A percentile compares a stretch with the other conserved stretches of the same genome.
Conservation (phyloP, 2,113 vertebrate species). For the Platysternon megacephalum region DNA sequence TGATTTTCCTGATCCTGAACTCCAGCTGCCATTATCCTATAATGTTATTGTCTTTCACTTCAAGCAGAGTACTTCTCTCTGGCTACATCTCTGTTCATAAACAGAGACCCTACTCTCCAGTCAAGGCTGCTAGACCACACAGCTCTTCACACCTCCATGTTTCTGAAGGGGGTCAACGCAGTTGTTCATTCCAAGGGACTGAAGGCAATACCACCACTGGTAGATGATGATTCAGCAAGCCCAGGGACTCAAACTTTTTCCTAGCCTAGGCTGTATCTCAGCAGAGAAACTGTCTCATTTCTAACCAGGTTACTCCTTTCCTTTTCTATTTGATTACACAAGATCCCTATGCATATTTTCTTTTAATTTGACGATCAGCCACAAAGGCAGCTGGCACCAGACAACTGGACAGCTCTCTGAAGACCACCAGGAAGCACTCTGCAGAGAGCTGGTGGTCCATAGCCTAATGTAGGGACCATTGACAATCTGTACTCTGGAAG, state of each 20-base stretch:
- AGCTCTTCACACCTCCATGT: constrained; percentile 31
- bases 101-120: background rate
- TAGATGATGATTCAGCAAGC: constrained; percentile 54
- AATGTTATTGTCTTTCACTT: constrained; percentile 11
- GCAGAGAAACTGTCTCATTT: background rate
- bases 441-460: background rate
- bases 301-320: constrained; percentile 4
- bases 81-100: background rate
- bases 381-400: constrained; percentile 10
- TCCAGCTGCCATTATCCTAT: background rate
- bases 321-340: background rate
- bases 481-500: constrained; percentile 21
- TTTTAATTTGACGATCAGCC: constrained; percentile 10
- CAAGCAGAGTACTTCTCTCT: constrained; percentile 9
- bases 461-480: constrained; percentile 23
- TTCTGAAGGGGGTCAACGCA: constrained; percentile 38
- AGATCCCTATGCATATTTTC: background rate
- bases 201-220: background rate
- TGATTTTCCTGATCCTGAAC: constrained; percentile 8
- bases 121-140: constrained; percentile 9
- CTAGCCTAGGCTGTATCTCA: constrained; percentile 30
- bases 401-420: background rate
- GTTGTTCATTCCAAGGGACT: constrained; percentile 36
- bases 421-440: background rate
- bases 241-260: constrained; percentile 33